These are phyloP conservation scores for Brachyhypopomus gauderio DNA, from an alignment of 2,113 vertebrate genomes.

Conservation along the genomic window DNA sequence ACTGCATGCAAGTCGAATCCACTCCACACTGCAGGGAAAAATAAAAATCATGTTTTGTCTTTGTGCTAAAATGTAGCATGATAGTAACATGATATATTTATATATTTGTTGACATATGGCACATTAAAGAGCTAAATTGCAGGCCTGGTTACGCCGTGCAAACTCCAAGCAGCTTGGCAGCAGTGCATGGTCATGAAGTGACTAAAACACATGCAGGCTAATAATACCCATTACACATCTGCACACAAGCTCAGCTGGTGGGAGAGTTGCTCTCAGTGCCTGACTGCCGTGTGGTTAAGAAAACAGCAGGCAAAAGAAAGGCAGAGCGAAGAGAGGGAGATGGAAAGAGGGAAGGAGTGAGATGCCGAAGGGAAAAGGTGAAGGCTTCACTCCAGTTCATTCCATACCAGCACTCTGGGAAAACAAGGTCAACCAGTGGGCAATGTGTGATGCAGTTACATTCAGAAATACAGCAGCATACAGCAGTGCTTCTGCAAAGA, in stretches of 20 bases:
- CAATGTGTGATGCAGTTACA: not conserved
- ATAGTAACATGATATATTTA: no score
- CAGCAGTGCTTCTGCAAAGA: no score
- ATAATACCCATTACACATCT: conserved; percentile 10
- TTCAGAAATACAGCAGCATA: no score
- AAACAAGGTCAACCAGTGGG: conserved; percentile 37
- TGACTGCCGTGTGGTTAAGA: not conserved
- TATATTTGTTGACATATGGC: no score
- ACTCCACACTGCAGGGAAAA: no score
- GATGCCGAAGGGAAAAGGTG: not conserved
- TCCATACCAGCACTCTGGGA: not conserved
- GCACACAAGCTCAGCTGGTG: conserved; percentile 12
- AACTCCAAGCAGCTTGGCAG: not conserved
- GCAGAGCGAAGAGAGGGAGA: not conserved
- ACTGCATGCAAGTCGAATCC: no score
- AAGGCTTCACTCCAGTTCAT: not conserved
- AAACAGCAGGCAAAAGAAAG: not conserved
- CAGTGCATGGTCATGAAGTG: not conserved
- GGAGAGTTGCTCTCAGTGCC: not conserved
- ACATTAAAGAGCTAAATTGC: no score
- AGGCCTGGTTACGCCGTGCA: not conserved
- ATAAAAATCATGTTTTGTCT: no score
- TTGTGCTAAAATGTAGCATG: no score
- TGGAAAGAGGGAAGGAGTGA: not conserved
- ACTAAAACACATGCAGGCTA: not conserved